These are phyloP conservation scores for Hystrix cristata DNA, from an alignment of 2,113 vertebrate genomes.

Conservation along the genomic window DNA sequence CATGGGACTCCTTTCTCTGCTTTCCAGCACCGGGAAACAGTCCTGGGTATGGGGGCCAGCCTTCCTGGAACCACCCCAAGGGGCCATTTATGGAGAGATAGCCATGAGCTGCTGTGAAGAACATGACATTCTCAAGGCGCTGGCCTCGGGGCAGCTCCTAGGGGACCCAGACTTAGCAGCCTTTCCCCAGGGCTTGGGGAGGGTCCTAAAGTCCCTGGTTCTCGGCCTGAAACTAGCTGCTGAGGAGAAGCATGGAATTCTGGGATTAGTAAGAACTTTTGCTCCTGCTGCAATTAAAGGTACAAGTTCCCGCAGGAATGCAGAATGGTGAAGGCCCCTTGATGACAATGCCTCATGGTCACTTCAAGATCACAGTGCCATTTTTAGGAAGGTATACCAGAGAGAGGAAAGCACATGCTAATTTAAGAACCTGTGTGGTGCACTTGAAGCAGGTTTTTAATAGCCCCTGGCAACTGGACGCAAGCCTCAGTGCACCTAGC, in stretches of 20 bases:
- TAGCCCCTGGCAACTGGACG: neutral
- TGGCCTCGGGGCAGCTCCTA: neutral
- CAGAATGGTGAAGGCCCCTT: neutral
- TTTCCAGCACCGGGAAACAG: neutral
- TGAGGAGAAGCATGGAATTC: neutral
- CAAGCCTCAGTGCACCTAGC: neutral
- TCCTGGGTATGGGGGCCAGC: neutral
- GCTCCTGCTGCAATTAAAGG: neutral
- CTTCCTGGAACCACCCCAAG: neutral
- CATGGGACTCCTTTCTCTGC: no score
- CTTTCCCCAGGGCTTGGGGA: neutral
- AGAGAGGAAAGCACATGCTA: neutral
- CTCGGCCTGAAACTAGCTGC: neutral
- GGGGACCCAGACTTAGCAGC: neutral
- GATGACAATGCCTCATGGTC: neutral
- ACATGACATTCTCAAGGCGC: neutral
- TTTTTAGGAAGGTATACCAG: neutral
- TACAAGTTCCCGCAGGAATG: fast-evolving
- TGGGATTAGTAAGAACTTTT: neutral
- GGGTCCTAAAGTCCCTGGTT: neutral
- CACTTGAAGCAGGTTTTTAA: neutral
- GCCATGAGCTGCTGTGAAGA: neutral
- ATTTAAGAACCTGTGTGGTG: no score
- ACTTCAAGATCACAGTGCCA: fast-evolving
- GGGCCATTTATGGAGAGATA: neutral